Percentiles rank a stretch among this genome's conserved stretches.
Conservation (phyloP, 2,888 invertebrate genomes). For the Pediacus dermestoides region DNA sequence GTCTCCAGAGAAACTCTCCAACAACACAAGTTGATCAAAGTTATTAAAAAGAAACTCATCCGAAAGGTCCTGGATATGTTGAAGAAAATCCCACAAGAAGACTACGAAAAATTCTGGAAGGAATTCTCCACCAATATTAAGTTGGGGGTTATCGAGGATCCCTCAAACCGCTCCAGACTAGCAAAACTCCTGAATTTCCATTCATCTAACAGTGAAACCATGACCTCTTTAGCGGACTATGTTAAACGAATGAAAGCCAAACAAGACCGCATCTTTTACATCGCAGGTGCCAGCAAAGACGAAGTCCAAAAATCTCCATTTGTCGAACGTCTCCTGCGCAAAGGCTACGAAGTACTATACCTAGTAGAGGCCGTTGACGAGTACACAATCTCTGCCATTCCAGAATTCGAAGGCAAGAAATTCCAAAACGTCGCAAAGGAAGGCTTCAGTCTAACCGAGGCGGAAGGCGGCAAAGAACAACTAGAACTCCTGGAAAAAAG, state of each 20-base stretch:
- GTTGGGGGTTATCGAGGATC: constrained; percentile 92
- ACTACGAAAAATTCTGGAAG: constrained; percentile 95
- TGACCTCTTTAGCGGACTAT: constrained; percentile 82
- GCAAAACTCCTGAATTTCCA: constrained; percentile 92
- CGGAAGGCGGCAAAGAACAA: constrained; percentile 66
- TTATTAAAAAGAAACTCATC: constrained; percentile 98
- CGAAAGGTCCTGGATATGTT: constrained; percentile 97
- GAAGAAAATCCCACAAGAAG: constrained; percentile 88
- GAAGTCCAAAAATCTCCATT: constrained; percentile 93
- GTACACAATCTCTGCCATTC: constrained; percentile 92
- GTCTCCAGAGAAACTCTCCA: constrained; percentile 97
- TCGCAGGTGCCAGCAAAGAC: constrained; percentile 82
- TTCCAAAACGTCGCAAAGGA: constrained; percentile 99
- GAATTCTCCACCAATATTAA: constrained; percentile 92
- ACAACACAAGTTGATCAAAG: constrained; percentile 97
- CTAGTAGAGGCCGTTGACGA: constrained; percentile 97
- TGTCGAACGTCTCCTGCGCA: constrained; percentile 87
- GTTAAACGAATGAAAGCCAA: constrained; percentile 92
- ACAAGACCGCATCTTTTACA: constrained; percentile 94
- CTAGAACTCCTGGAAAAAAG: constrained; percentile 71
- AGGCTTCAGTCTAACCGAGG: constrained; percentile 82
- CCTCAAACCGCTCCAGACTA: constrained; percentile 90
- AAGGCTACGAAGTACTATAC: constrained; percentile 93
- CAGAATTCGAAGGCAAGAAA: constrained; percentile 97
- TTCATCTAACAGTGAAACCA: constrained; percentile 64